These are phyloP conservation scores for Apamea crenata DNA, from an alignment of 2,888 invertebrate species.

Conservation along the genomic window DNA sequence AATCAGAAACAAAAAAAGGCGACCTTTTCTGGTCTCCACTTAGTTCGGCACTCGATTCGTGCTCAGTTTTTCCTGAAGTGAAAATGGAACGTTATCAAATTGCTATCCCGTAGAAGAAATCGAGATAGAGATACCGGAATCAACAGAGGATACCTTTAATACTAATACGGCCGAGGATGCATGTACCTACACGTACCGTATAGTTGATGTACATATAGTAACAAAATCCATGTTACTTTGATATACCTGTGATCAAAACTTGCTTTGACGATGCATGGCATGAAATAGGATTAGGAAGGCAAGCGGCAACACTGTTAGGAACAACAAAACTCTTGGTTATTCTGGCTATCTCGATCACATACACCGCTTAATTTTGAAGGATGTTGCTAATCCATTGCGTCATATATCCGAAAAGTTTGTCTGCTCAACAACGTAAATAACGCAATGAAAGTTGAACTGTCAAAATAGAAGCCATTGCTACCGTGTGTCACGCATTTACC, in stretches of 20 bases:
- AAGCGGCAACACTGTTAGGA: neutral
- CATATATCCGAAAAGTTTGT: no score
- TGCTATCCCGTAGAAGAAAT: neutral
- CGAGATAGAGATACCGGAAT: no score
- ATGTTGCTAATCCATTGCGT: no score
- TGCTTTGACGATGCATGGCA: slow-evolving; percentile 11
- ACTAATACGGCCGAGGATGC: neutral
- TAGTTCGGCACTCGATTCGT: neutral
- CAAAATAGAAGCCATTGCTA: no score
- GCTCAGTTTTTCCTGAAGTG: neutral
- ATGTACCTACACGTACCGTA: neutral
- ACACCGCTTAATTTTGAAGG: no score
- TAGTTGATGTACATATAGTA: neutral
- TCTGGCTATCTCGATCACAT: neutral
- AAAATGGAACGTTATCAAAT: slow-evolving; percentile 3
- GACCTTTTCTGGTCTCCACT: neutral
- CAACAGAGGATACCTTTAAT: slow-evolving; percentile 1
- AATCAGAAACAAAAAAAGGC: neutral
- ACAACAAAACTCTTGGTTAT: neutral
- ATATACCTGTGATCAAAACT: neutral
- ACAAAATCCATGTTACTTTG: slow-evolving; percentile 9
- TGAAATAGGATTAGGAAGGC: slow-evolving; percentile 11
- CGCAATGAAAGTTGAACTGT: no score
- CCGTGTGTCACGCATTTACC: no score
- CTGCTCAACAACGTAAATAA: no score